Base-by-base conservation (phyloP, 92 coral and sea anemone species). In the Muricea muricata region DNA sequence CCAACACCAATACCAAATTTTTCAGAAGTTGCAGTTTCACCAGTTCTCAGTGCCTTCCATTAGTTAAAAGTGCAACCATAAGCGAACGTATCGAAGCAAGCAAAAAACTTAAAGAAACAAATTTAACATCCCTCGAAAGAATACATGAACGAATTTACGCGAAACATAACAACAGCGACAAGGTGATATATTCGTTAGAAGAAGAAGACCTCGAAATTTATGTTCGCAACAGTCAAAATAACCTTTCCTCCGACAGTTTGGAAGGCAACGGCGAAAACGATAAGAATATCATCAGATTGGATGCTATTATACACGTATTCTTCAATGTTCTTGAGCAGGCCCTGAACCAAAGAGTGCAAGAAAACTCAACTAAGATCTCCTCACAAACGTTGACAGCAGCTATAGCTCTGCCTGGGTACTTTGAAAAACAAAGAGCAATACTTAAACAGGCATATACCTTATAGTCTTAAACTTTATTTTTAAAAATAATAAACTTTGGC, bases 191-290 rank as follows among this genome's bases (percentile, higher is more conserved):
- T 9, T 18, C 31, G 11, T 60, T 84, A 29, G 39, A 78, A n/a
- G 34, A 84, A 18, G 87, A 73, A 30, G 73, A 81, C 1, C 56
- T 84, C 5, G 82, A 84, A 41, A 50, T 84, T 66, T 84, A 84
- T 29, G 25, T 81, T 7, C 21, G 61, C 14, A 78, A 81, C 23
- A 80, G 65, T 55, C 73, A 72, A 30, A 72, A 45, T 11, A 54
- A 33, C 66, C n/a, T n/a, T n/a, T n/a, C 42, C 42, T 9, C 42
- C 9, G 5, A 7, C 25, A 20, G 21, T 1, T 31, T 24, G 20
- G 39, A 50, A 10, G 83, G 41, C 66, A 52, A 61, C 23, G 37
- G 73, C 7, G 69, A 84, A 57, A 66, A 84, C 3, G 82, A 73
- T 32, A 84, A 84, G 8, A 84, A 73, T 69, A 73, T 73, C 33